Base-by-base conservation (phyloP, 2,888 invertebrate genomes). In the Toxonevra muliebris region DNA sequence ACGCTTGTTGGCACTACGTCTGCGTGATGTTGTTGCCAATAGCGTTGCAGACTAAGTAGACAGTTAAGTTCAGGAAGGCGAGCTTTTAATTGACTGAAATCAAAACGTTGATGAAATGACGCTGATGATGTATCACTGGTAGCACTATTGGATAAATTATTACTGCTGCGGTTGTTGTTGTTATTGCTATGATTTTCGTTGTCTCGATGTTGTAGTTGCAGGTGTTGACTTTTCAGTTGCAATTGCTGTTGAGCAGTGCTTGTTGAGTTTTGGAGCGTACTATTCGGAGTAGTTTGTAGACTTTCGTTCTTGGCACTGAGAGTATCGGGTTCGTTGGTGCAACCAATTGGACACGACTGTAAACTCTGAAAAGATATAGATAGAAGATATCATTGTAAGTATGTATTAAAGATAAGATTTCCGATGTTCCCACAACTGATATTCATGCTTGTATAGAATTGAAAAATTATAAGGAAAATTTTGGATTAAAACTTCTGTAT, bases 1-100 rank as follows among this genome's bases (percentile, higher is more conserved):
- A 61, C 41, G 17, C 48, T 11, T 48, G 19, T 20, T 30, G n/a
- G 40, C 20, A 55, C 20, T 61, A 20, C 40, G 50, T 59, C 15
- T 60, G 60, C 5, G 60, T 60, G 71, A 63, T 77, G 77, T 48
- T 82, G 80, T 68, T 79, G 76, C 77, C 83, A 80, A 55, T 80
- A 82, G 69, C 81, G 81, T 69, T 82, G 83, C 43, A 84, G 66
- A 50, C 79, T 80, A 66, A 82, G 78, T 64, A 86, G 79, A 72
- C 85, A 84, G 75, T 82, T 83, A 45, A 85, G 87, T 86, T 88
- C 89, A 84, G 88, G 89, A 79, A 92, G 87, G 80, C 90, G 88
- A 83, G 90, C 89, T 88, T 91, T 91, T 83, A 90, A 89, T 77
- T 90, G 86, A 75, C 87, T 84, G 79, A 88, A 88, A 83, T 86